A percentile compares a stretch with the other conserved stretches of the same genome.
These are phyloP conservation scores for Empidonax alnorum DNA, from an alignment of 2,113 vertebrate genomes.

Conservation along the genomic window DNA sequence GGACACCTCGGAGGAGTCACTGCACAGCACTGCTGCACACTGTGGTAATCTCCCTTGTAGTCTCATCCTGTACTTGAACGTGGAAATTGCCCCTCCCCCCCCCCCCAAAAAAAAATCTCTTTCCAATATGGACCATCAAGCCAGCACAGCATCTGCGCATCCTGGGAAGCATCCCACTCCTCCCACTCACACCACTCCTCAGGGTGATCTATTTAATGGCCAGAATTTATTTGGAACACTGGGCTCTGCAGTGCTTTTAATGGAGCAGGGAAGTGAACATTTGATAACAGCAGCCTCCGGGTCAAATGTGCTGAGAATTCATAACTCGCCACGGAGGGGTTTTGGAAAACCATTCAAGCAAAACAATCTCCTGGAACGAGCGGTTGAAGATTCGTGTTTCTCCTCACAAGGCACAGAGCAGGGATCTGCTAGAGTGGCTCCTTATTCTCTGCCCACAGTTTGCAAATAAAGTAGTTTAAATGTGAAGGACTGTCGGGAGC, in stretches of 20 bases:
- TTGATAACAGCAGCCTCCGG: slow-evolving; percentile 45
- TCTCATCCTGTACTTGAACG: background rate
- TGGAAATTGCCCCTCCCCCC: background rate
- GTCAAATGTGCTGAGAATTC: slow-evolving; percentile 63
- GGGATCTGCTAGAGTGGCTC: background rate
- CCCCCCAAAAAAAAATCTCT: background rate
- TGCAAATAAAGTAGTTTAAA: slow-evolving; percentile 32
- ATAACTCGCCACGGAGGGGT: slow-evolving; percentile 1
- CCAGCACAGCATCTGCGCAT: background rate
- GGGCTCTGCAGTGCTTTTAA: slow-evolving; percentile 29
- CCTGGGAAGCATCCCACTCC: background rate
- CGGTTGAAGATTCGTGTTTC: background rate
- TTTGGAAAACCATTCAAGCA: slow-evolving; percentile 37
- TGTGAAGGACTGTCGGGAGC: background rate
- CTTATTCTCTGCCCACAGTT: background rate
- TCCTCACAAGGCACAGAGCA: background rate
- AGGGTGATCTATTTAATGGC: slow-evolving; percentile 24
- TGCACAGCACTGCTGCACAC: background rate
- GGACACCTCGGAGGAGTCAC: background rate
- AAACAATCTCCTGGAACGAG: slow-evolving; percentile 38
- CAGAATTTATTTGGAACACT: slow-evolving; percentile 32
- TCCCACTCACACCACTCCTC: background rate
- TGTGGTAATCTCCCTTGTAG: background rate
- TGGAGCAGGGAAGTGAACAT: slow-evolving; percentile 40
- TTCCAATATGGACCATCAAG: slow-evolving; percentile 2